A percentile compares a stretch with the other conserved stretches of the same genome.
Evolutionary conservation across 1,140 invertebrate genomes (phyloP).

Genomic region (Nasonia giraulti): DNA sequence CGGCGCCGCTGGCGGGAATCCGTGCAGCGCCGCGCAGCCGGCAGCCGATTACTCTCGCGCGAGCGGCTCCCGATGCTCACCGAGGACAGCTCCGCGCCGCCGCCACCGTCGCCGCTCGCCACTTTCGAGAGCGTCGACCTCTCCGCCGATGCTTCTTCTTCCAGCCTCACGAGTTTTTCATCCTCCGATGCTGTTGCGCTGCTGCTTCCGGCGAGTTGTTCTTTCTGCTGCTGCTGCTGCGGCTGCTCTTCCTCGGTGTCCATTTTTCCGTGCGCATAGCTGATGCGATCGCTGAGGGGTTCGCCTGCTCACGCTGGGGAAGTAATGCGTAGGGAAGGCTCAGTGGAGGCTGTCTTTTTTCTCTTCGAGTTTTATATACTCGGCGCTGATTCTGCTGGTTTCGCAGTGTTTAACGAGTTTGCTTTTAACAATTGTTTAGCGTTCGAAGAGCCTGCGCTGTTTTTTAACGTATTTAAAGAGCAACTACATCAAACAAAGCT

Average conservation of each 20-base stretch:
- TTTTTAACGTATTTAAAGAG: too few relatives aligned
- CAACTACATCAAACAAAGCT: too few relatives aligned
- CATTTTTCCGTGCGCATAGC: neutral
- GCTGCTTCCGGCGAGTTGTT: neutral
- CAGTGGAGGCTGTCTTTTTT: too few relatives aligned
- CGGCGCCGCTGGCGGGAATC: neutral
- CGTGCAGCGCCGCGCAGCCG: too few relatives aligned
- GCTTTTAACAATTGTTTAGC: too few relatives aligned
- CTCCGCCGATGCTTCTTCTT: neutral
- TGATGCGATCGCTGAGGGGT: neutral
- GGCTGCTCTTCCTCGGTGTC: neutral
- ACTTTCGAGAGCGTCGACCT: constrained; percentile 6
- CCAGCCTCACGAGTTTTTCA: neutral
- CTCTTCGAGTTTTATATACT: too few relatives aligned
- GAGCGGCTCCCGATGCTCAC: neutral
- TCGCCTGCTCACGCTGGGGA: neutral
- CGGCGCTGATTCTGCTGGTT: too few relatives aligned
- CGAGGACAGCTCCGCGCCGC: neutral
- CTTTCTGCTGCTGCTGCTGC: neutral
- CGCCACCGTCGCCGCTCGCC: neutral
- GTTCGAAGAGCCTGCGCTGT: too few relatives aligned
- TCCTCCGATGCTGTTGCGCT: neutral
- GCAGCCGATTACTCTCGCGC: neutral
- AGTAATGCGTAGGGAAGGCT: neutral
- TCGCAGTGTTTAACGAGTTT: too few relatives aligned